Conservation (phyloP, 2,113 vertebrate genomes). For the Pachyramphus minor region DNA sequence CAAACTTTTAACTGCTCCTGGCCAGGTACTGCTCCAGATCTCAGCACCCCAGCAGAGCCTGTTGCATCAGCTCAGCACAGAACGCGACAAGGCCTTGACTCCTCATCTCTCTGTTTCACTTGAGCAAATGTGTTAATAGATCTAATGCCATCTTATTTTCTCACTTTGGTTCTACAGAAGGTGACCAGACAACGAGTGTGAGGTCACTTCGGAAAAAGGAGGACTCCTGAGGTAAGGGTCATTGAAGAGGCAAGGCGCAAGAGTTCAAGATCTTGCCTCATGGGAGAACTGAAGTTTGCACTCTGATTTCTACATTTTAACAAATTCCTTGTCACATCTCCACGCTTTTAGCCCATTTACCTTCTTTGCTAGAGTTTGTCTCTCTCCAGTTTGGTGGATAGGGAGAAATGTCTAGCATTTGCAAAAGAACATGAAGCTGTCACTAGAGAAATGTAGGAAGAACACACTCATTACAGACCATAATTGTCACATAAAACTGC, state of each 20-base stretch:
- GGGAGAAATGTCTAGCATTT: background rate
- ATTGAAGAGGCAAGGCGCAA: slow-evolving; percentile 80
- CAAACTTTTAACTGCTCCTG: slow-evolving; percentile 42
- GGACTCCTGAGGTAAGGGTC: slow-evolving; percentile 73
- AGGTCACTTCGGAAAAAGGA: slow-evolving; percentile 71
- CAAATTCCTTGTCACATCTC: background rate
- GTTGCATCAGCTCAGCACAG: slow-evolving; percentile 45
- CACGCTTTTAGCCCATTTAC: background rate
- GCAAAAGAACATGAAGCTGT: background rate
- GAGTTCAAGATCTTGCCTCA: slow-evolving; percentile 74
- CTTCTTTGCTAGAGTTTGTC: background rate
- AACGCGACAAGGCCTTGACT: slow-evolving; percentile 58
- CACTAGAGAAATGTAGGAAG: background rate
- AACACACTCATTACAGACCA: rapidly evolving
- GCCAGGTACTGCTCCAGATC: slow-evolving; percentile 4
- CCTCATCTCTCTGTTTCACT: slow-evolving; percentile 74
- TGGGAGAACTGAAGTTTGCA: slow-evolving; percentile 28
- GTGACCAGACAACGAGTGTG: slow-evolving; percentile 77
- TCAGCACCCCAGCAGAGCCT: slow-evolving; percentile 53
- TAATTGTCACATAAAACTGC: background rate
- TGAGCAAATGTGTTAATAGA: slow-evolving; percentile 85
- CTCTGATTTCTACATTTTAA: slow-evolving; percentile 16
- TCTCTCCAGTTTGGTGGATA: background rate
- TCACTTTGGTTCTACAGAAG: slow-evolving; percentile 81
- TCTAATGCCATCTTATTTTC: slow-evolving; percentile 89